Evolutionary conservation across 1,140 invertebrate genomes (phyloP).

Genomic region (Agrilus planipennis): DNA sequence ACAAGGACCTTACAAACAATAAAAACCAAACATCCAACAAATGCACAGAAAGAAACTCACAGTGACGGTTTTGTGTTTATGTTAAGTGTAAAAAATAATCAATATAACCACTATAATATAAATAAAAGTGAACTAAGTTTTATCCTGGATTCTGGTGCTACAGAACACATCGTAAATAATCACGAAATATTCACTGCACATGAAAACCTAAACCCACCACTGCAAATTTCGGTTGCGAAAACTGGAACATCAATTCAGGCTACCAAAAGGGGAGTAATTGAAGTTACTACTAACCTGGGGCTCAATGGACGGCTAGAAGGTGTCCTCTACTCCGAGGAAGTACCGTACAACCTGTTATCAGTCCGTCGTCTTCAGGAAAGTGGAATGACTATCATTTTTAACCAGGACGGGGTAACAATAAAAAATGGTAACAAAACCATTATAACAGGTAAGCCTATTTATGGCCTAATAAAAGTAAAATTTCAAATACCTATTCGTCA

Average conservation of each 20-base stretch:
- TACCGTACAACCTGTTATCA: slow-evolving; percentile 23
- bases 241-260: slow-evolving; percentile 4
- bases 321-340: slow-evolving; percentile 11
- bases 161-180: slow-evolving; percentile 11
- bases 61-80: background rate
- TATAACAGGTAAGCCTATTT: slow-evolving; percentile 21
- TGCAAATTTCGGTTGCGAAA: slow-evolving; percentile 11
- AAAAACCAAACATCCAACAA: background rate
- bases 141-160: slow-evolving; percentile 11
- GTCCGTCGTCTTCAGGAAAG: slow-evolving; percentile 23
- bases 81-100: background rate
- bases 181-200: slow-evolving; percentile 4
- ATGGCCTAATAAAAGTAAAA: slow-evolving; percentile 19
- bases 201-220: slow-evolving; percentile 2
- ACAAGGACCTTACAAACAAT: background rate
- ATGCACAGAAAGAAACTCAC: background rate
- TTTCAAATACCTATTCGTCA: slow-evolving; percentile 6
- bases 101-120: background rate
- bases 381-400: slow-evolving; percentile 20
- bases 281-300: slow-evolving; percentile 9
- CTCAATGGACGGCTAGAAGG: no score
- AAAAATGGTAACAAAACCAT: slow-evolving; percentile 17
- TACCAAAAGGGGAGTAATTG: slow-evolving; percentile 4
- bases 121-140: slow-evolving; percentile 5
- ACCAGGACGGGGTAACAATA: slow-evolving; percentile 22